Conservation (phyloP, 2,113 vertebrate species). For the Pao palembangensis region DNA sequence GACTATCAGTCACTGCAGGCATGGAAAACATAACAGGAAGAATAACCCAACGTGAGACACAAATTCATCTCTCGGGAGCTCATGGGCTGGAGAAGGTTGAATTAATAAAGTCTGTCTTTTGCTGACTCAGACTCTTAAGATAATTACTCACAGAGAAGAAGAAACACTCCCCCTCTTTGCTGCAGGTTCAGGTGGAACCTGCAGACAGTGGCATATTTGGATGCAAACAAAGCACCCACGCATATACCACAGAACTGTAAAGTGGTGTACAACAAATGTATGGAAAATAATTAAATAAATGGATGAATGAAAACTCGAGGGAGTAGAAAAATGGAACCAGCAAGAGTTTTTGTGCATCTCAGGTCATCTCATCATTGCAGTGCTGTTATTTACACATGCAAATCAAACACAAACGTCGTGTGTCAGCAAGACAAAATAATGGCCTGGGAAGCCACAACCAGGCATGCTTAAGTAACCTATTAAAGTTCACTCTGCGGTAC, state of each 20-base stretch:
- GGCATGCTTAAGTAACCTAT: constrained; percentile 42
- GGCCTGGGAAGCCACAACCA: constrained; percentile 28
- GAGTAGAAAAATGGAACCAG: constrained; percentile 29
- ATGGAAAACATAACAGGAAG: constrained; percentile 51
- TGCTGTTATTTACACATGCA: background rate
- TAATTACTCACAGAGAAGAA: constrained; percentile 69
- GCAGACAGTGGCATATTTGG: constrained; percentile 61
- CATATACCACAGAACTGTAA: constrained; percentile 28
- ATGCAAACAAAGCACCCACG: constrained; percentile 37
- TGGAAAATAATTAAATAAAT: constrained; percentile 57
- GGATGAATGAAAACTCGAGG: constrained; percentile 42
- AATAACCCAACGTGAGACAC: constrained; percentile 49
- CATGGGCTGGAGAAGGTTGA: constrained; percentile 49
- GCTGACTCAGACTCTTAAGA: constrained; percentile 69
- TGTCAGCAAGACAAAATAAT: constrained; percentile 18
- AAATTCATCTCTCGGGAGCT: constrained; percentile 56
- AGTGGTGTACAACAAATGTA: constrained; percentile 41
- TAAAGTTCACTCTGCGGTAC: constrained; percentile 50
- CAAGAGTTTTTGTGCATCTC: too few relatives aligned
- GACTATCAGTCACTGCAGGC: constrained; percentile 51
- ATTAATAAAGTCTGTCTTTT: constrained; percentile 64
- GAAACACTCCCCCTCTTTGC: constrained; percentile 56
- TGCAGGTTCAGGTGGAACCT: constrained; percentile 58
- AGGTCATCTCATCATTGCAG: too few relatives aligned
- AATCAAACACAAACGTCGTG: constrained; percentile 22